These are phyloP conservation scores for Xestobium rufovillosum DNA, from an alignment of 2,888 invertebrate species.

Conservation along the genomic window DNA sequence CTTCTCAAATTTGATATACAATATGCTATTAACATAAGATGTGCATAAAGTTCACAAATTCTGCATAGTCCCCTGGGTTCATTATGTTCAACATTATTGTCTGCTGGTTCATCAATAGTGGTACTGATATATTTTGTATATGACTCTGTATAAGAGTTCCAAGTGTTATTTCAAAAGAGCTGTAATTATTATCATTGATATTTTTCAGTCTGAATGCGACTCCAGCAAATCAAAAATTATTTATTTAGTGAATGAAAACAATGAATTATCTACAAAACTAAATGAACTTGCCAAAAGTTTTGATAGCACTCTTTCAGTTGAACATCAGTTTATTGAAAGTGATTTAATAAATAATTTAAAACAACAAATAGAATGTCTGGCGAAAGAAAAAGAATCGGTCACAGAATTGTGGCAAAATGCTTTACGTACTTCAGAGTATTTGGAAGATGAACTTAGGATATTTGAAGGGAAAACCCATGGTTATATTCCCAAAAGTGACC, in stretches of 20 bases:
- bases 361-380: slow-evolving; percentile 25
- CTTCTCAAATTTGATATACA: too few species aligned
- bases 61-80: too few species aligned
- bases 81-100: too few species aligned
- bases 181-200: slow-evolving; percentile 6
- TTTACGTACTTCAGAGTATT: slow-evolving; percentile 55
- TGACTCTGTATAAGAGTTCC: too few species aligned
- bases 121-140: too few species aligned
- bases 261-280: slow-evolving; percentile 22
- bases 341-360: slow-evolving; percentile 29
- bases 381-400: slow-evolving; percentile 58
- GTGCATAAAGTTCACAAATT: too few species aligned
- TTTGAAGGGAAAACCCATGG: slow-evolving; percentile 39
- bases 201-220: slow-evolving; percentile 27
- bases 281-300: slow-evolving; percentile 14
- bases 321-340: slow-evolving; percentile 16
- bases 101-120: too few species aligned
- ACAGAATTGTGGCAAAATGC: slow-evolving; percentile 61
- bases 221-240: slow-evolving; percentile 23
- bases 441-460: slow-evolving; percentile 59
- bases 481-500: slow-evolving; percentile 33
- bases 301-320: slow-evolving; percentile 6
- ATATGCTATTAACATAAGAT: too few species aligned
- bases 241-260: slow-evolving; percentile 27
- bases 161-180: too few species aligned